Evolutionary conservation across 2,888 invertebrate species (phyloP), one percentile per base, ranked within the genome.

Genomic region (Tromatobia lineatoria): DNA sequence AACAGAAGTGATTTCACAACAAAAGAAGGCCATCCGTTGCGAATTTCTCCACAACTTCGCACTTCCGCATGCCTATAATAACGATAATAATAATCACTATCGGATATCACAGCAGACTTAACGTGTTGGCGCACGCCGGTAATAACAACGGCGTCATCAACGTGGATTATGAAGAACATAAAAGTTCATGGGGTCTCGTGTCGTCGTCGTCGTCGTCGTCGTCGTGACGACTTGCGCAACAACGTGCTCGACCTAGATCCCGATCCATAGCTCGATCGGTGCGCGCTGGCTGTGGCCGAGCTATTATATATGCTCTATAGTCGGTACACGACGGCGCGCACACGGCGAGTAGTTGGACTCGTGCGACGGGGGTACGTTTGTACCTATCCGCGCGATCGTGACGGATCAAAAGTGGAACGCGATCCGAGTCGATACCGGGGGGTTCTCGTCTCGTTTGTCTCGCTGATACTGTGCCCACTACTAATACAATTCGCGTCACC

Each of bases 391-490:
- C 11, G 69, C 73, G 81, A 84, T 84, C 82, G 84, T 85, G 81
- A 85, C 79, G 78, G 75, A 85, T 85, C 69, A 79, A 79, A 85
- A 85, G 84, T 85, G 67, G 84, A 82, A 82, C 84, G 84, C 71
- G 84, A 82, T 85, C 82, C 75, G 57, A 71, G 75, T 75, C 71
- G 79, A 71, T 85, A 75, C 66, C 52, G 47, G 7, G 73, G 59
- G 67, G 59, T 29, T 76, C 42, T 45, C 77, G 61, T 81, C 83
- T 66, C 66, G 75, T 80, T 64, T 76, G 59, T 71, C 66, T 69
- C 64, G 78, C 71, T 75, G 59, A 20, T 71, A 73, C 77, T 82
- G 38, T 38, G 67, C 61, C 59, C 6, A 20, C 20, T 67, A 67
- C 74, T 54, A 78, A 74, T 74, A 74, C 67, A 52, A 82, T 82